Base-by-base conservation (phyloP, 2,888 invertebrate genomes). In the Drosophila maculinotata region DNA sequence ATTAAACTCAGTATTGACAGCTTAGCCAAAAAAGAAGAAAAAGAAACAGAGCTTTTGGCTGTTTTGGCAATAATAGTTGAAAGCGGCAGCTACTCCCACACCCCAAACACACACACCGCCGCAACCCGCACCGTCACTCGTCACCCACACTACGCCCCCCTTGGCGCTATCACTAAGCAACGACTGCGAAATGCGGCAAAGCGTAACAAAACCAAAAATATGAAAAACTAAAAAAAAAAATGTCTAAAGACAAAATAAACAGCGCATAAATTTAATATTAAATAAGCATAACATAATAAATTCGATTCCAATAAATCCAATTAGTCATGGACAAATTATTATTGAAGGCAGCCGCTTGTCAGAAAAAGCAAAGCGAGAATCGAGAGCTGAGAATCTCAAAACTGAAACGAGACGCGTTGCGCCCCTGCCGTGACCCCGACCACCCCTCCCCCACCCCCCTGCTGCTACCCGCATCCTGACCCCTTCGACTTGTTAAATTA, bases 261-360 rank as follows among this genome's bases (percentile, higher is more conserved):
- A 79, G 80, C 76, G 80, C 81, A 79, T 83, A 81, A 81, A 79
- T 76, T 81, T 75, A 75, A 83, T 79, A 84, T 81, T 79, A 81
- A 84, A 81, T 84, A 86, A 86, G 86, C 88, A 86, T 80, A 87
- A 76, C 86, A 80, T 85, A 86, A 85, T 89, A 87, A 88, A 89
- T 88, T 89, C 74, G 83, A 87, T 88, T 87, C 85, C 85, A 88
- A 88, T 89, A 83, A 88, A 89, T 89, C 89, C 89, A 89, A 89
- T 89, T 89, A 89, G 89, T 89, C 80, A 83, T 85, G 89, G 85
- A 72, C 89, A 88, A 88, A 89, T 89, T 89, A 81, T 81, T 88
- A 86, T 83, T 83, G 83, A 80, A 83, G 74, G 62, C 76, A 59
- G 72, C 70, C 59, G 49, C 69, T 69, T 66, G 76, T 73, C 75